Evolutionary conservation across 1,140 invertebrate species (phyloP).

Genomic region (Polypedilum vanderplanki): DNA sequence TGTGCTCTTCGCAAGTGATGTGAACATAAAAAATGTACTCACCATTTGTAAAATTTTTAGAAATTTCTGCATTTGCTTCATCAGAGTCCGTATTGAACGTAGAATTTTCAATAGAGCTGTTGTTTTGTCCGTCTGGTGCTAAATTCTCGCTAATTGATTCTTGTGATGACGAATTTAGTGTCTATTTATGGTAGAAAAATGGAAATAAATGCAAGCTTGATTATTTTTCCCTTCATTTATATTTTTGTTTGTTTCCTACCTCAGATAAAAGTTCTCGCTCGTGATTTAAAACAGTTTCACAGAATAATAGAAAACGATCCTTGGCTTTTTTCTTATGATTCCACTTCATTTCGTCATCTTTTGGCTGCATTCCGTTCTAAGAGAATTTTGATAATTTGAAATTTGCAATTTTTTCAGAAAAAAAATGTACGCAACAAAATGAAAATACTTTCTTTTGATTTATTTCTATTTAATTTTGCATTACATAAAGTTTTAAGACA

Average conservation of each 20-base stretch:
- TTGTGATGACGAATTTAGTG: constrained; percentile 2
- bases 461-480: not conserved
- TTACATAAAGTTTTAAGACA: not conserved
- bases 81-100: constrained; percentile 2
- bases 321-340: constrained; percentile 6
- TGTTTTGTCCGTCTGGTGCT: constrained; percentile 26
- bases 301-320: not conserved
- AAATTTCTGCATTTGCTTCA: not conserved
- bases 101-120: constrained; percentile 37
- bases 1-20: constrained; percentile 24
- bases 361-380: constrained; percentile 12
- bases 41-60: not conserved
- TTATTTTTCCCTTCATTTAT: not conserved
- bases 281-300: constrained; percentile 17
- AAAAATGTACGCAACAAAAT: constrained; percentile 7
- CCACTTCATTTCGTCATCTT: constrained; percentile 11
- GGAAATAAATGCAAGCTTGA: not conserved
- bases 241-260: not conserved
- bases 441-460: not conserved
- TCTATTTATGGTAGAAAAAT: constrained; percentile 18
- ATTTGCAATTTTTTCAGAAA: not conserved
- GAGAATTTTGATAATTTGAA: constrained; percentile 19
- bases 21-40: constrained; percentile 27
- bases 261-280: constrained; percentile 11
- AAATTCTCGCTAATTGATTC: constrained; percentile 4